Conservation (phyloP, 2,113 vertebrate genomes). For the Dicrurus megarhynchus region DNA sequence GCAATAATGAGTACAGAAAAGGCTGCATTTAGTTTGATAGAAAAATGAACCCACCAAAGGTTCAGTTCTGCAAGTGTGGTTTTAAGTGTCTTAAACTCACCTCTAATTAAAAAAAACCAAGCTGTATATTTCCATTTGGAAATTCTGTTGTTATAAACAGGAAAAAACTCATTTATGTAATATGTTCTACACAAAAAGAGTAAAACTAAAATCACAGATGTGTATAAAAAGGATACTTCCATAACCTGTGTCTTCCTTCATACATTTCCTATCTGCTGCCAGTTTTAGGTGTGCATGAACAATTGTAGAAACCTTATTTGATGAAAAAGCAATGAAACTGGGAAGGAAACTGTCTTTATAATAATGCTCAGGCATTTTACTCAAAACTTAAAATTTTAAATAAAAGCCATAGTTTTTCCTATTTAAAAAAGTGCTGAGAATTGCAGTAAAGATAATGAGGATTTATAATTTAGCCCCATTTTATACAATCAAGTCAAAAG, state of each 20-base stretch:
- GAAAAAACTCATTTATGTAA: background rate
- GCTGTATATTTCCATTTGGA: background rate
- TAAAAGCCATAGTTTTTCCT: background rate
- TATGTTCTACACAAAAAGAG: background rate
- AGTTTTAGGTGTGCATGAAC: background rate
- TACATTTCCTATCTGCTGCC: background rate
- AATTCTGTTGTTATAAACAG: background rate
- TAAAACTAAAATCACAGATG: background rate
- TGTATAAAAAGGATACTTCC: background rate
- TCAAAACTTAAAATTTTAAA: background rate
- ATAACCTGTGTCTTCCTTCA: background rate
- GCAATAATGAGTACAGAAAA: background rate
- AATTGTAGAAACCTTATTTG: background rate
- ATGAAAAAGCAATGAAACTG: background rate
- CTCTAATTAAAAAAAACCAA: background rate
- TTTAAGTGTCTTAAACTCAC: background rate
- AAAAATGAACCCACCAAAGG: background rate
- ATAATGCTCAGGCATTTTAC: background rate
- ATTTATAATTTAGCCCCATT: background rate
- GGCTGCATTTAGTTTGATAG: background rate
- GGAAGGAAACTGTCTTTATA: background rate
- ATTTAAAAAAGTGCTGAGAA: background rate
- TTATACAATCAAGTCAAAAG: background rate
- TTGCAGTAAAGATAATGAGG: background rate
- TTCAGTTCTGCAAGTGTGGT: background rate